Base-by-base conservation (phyloP, 2,888 invertebrate genomes). In the Sarcophaga rosellei region DNA sequence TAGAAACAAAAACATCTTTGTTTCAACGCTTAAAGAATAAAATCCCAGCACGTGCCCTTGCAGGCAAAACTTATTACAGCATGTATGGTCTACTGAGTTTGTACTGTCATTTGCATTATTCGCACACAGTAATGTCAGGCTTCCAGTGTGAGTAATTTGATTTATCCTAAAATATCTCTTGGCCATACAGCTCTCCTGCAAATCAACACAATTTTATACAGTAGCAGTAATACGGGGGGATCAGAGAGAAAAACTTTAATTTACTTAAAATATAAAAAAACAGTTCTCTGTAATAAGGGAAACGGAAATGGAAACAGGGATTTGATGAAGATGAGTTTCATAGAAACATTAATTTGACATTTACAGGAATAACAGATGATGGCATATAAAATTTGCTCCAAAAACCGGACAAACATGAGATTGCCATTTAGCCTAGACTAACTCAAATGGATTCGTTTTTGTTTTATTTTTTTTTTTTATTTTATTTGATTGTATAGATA, bases 261-360 rank as follows among this genome's bases (percentile, higher is more conserved):
- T 35, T 35, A 35, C 35, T 35, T 35, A 10, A 35, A 35, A 6
- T 2, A 25, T 23, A 25, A 25, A 25, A 5, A 25, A 25, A 25
- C 3, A 4, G 4, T 25, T 5, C 25, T 5, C 8, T 1, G 35
- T 35, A 35, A 35, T 35, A 35, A 35, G 35, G 35, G 35, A 35
- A 35, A 35, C 8, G 35, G 10, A 35, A 35, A 35, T 35, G 35
- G 35, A 35, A 35, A 35, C 35, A 6, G 10, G 10, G 10, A 35
- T 35, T 17, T 25, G 25, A 63, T 15, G 25, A 63, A 63, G 25
- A 63, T 63, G 25, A 63, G 63, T 63, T 63, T 63, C 63, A 25
- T 25, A 63, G 25, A 63, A 63, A 63, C 63, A 63, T 63, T 63
- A 63, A 63, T 63, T 25, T 63, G 25, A 63, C 63, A 63, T 63